Evolutionary conservation across 2,797 vertebrate species (phyloP).

Genomic region (Pseudotriccus pelzelni): DNA sequence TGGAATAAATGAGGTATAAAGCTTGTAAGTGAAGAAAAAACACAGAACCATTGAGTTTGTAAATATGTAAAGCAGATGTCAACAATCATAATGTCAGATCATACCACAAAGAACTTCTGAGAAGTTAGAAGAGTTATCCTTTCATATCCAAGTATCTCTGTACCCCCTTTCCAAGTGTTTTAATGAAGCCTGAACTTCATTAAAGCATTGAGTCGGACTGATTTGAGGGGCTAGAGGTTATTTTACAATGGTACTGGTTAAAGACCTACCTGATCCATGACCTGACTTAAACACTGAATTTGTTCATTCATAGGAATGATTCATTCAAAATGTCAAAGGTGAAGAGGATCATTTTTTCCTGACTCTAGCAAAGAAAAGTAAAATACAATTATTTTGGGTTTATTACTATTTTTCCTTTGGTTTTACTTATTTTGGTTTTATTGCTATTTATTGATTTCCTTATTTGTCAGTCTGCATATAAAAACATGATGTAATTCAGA

Average conservation of each 20-base stretch:
- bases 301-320: not conserved
- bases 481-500: not conserved
- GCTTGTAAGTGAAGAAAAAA: not conserved
- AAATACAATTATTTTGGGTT: not conserved
- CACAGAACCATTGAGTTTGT: not conserved
- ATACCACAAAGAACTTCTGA: not conserved
- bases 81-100: not conserved
- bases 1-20: not conserved
- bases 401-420: not conserved
- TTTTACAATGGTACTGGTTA: not conserved
- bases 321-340: not conserved
- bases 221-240: not conserved
- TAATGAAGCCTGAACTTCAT: not conserved
- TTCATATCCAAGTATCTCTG: not conserved
- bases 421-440: not conserved
- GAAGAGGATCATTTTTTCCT: not conserved
- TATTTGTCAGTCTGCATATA: not conserved
- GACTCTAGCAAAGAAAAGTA: not conserved
- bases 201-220: not conserved
- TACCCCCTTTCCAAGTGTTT: not conserved
- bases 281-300: not conserved
- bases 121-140: not conserved
- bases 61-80: not conserved
- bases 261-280: not conserved
- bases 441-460: not conserved